phyloP scores from a whole-genome alignment of 2,113 vertebrate genomes.

The Muntiacus reevesi region DNA sequence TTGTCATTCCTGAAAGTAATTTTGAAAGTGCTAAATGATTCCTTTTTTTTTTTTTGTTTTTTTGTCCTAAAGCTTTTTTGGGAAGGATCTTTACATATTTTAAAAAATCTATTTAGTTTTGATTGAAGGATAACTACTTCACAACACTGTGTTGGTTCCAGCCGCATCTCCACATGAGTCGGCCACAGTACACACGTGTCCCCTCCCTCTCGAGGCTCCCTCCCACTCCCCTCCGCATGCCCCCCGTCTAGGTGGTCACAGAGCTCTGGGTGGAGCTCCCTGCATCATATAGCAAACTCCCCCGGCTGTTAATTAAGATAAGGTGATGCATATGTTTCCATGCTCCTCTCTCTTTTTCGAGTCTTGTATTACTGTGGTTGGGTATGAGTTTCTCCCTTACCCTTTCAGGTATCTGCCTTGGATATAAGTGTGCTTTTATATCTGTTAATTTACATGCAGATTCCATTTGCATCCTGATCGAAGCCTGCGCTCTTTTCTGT shows the following conservation, averaged over 20 bases:
- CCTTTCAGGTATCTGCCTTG: constrained; percentile 13
- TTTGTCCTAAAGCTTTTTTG: background rate
- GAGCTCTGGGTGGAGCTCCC: background rate
- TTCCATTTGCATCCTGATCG: constrained; percentile 3
- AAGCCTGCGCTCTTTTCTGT: background rate
- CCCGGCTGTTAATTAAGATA: background rate
- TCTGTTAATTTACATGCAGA: background rate
- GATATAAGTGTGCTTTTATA: background rate
- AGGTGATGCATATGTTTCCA: background rate
- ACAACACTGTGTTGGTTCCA: background rate
- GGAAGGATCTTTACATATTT: background rate
- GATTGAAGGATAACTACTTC: background rate
- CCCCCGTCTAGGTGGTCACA: background rate
- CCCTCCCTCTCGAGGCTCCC: background rate
- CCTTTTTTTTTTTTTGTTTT: background rate
- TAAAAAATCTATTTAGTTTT: background rate
- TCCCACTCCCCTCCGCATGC: background rate
- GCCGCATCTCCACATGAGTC: background rate
- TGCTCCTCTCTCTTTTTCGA: background rate
- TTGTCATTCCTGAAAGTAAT: background rate
- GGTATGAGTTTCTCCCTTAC: background rate
- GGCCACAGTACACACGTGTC: accelerated
- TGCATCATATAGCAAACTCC: background rate
- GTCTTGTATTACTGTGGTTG: background rate
- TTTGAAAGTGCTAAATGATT: background rate